Evolutionary conservation across 2,888 invertebrate species (phyloP), one percentile per base, ranked within the genome.

Genomic region (Diarsia dahlii): DNA sequence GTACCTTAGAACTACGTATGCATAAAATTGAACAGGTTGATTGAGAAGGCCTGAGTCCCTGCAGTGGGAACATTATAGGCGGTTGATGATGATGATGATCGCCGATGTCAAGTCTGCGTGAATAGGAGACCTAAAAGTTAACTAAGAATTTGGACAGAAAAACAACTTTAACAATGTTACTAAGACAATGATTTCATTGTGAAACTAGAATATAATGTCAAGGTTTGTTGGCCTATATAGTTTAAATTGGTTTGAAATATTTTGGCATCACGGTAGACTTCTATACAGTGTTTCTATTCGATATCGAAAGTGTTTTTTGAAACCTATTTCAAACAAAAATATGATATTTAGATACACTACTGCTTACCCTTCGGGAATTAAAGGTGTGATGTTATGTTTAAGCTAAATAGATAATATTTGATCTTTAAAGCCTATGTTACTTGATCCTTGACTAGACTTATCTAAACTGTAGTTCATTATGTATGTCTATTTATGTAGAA

Each of bases 401-500:
- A 5, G 39, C 6, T 39, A 39, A n/a, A n/a, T n/a, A n/a, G n/a
- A n/a, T n/a, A n/a, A n/a, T n/a, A n/a, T n/a, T n/a, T n/a, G n/a
- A n/a, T n/a, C n/a, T n/a, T n/a, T n/a, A n/a, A n/a, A n/a, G n/a
- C n/a, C n/a, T n/a, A n/a, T 56, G 20, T 58, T 6, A 39, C 5
- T 52, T 2, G 28, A 34, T 34, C 74, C 79, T 74, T 66, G 74
- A 69, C 65, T 54, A 10, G 54, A 50, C 20, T 50, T 75, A 78
- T 70, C 48, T 65, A 48, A 48, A 54, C 15, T 66, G 10, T 4
- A 20, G 28, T 20, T 54, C 54, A 74, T 48, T 69, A 56, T 45
- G 5, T 34, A 48, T 78, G n/a, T 64, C 28, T 60, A 54, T 45
- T 71, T 68, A 73, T 78, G 39, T 64, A n/a, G 54, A 56, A 79